Evolutionary conservation across 2,113 vertebrate species (phyloP).

Genomic region (Leiothrix lutea): DNA sequence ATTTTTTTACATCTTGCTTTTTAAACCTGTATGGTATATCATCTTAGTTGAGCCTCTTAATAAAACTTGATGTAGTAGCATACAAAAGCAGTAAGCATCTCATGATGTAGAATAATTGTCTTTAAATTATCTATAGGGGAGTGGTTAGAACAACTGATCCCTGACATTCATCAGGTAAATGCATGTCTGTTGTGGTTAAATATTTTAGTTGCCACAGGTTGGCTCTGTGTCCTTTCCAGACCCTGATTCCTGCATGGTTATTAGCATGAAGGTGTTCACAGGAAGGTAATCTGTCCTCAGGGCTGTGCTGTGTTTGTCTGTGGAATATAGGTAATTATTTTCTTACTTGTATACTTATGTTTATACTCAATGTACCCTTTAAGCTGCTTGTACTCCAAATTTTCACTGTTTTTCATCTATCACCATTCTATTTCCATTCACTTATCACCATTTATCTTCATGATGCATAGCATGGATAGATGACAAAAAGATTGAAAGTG

Average conservation of each 20-base stretch:
- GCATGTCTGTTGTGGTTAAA: background rate
- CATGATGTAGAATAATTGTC: background rate
- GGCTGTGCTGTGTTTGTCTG: background rate
- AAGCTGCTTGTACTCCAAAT: background rate
- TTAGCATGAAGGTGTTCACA: background rate
- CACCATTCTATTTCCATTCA: background rate
- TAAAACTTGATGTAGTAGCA: background rate
- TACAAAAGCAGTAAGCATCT: background rate
- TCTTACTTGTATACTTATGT: background rate
- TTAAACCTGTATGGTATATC: background rate
- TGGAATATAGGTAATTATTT: background rate
- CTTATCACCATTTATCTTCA: background rate
- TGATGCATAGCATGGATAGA: background rate
- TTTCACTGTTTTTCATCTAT: background rate
- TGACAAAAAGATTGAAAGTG: background rate
- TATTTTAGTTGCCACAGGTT: background rate
- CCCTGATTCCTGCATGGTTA: background rate
- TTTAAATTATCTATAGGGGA: background rate
- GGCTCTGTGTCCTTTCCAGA: background rate
- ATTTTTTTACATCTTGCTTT: background rate
- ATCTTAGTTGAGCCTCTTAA: background rate
- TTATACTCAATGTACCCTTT: background rate
- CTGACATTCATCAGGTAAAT: background rate
- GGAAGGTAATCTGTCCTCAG: background rate
- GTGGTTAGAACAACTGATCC: background rate